These are phyloP conservation scores for Sebastes miniatus DNA, from an alignment of 2,797 vertebrate species.

Conservation along the genomic window DNA sequence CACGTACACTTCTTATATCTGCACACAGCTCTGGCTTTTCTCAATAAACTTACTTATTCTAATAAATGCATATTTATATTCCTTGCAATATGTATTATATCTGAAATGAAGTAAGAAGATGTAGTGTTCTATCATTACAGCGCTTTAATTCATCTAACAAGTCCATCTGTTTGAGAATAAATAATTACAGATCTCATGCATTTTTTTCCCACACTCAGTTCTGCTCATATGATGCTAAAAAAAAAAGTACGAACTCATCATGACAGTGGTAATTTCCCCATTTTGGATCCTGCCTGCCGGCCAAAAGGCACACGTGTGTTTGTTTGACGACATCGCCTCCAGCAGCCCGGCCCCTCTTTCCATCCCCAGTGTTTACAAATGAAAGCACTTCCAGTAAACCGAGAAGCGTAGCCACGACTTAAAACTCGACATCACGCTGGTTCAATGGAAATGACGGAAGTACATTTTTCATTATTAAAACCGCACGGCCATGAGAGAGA, in stretches of 20 bases:
- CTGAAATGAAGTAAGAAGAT: neutral
- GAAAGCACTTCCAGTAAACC: conserved; percentile 79
- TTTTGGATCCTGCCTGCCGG: neutral
- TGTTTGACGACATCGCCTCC: conserved; percentile 35
- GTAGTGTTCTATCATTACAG: neutral
- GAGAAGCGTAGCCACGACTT: conserved; percentile 51
- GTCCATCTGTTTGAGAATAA: neutral
- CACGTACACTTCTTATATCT: neutral
- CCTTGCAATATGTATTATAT: neutral
- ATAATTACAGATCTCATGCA: neutral
- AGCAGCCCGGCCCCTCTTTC: conserved; percentile 39
- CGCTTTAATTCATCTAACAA: neutral
- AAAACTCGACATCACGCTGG: conserved; percentile 56
- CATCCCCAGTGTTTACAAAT: conserved; percentile 70
- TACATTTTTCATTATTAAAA: conserved; percentile 80
- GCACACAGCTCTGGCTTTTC: neutral
- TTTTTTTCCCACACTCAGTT: neutral
- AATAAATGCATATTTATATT: neutral
- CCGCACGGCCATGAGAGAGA: conserved; percentile 69
- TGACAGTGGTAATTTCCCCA: conserved; percentile 22
- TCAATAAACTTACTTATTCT: neutral
- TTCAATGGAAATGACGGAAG: conserved; percentile 84
- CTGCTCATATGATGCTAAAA: neutral
- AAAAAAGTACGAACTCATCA: neutral
- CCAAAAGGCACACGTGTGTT: neutral